Conservation (phyloP, 2,113 vertebrate species). For the Sitta europaea region DNA sequence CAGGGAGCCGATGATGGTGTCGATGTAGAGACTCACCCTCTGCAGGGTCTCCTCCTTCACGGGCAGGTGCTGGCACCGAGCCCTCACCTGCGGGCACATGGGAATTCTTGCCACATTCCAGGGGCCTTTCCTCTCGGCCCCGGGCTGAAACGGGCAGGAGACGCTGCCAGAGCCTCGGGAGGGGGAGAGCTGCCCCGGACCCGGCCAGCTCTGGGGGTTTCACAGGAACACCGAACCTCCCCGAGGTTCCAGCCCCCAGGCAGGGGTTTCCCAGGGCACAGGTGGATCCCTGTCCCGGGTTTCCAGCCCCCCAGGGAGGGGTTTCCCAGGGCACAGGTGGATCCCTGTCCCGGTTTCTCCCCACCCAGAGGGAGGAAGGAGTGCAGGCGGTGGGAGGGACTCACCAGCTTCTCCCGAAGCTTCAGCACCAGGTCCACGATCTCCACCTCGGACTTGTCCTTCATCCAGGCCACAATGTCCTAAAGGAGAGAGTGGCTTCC, state of each 20-base stretch:
- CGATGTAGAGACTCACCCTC: conserved; percentile 70
- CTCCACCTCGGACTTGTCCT: conserved; percentile 94
- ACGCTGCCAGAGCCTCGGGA: fast-evolving
- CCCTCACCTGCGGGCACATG: conserved; percentile 68
- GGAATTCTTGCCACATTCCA: fast-evolving
- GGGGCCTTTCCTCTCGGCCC: not conserved
- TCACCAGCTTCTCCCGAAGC: conserved; percentile 90
- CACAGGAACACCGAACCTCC: fast-evolving
- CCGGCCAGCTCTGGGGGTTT: not conserved
- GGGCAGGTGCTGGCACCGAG: conserved; percentile 78
- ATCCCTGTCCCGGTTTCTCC: fast-evolving
- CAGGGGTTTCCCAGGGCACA: not conserved
- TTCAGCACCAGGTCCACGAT: conserved; percentile 91
- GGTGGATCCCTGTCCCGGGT: fast-evolving
- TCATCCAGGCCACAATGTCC: conserved; percentile 89
- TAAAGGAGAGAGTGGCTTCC: conserved; percentile 22
- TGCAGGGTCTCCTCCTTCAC: conserved; percentile 78
- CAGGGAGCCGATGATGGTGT: conserved; percentile 74
- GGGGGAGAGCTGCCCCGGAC: too few species aligned
- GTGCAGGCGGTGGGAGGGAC: not conserved
- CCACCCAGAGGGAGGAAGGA: not conserved
- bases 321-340: not conserved
- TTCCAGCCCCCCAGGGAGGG: not conserved
- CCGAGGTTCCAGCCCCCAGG: fast-evolving
- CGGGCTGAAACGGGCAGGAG: not conserved